These are phyloP conservation scores for Eumeta japonica DNA, from an alignment of 1,140 invertebrate genomes.

Conservation along the genomic window DNA sequence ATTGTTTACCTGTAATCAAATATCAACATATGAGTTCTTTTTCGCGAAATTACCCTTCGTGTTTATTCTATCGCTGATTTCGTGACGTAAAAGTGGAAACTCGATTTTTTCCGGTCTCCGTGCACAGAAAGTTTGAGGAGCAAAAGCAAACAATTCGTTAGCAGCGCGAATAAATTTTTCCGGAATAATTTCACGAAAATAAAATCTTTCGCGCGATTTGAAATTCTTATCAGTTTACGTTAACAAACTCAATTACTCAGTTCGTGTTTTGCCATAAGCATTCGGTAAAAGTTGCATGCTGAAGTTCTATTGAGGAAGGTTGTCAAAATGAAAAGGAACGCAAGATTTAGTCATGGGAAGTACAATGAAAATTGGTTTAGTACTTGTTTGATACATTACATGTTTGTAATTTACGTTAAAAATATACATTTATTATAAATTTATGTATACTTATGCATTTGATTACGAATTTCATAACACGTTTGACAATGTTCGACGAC, in stretches of 20 bases:
- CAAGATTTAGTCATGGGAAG: too few relatives aligned
- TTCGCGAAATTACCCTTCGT: not conserved
- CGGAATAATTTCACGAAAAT: constrained; percentile 43
- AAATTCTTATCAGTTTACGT: constrained; percentile 38
- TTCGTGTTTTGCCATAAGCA: constrained; percentile 18
- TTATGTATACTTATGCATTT: too few relatives aligned
- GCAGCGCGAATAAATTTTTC: constrained; percentile 32
- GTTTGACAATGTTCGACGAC: too few relatives aligned
- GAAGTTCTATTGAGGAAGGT: too few relatives aligned
- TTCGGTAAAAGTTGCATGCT: too few relatives aligned
- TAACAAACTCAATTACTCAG: constrained; percentile 25
- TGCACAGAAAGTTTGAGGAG: constrained; percentile 29
- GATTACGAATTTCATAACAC: too few relatives aligned
- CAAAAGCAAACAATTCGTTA: constrained; percentile 46
- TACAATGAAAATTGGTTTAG: too few relatives aligned
- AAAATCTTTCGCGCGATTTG: constrained; percentile 43
- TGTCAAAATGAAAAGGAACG: too few relatives aligned
- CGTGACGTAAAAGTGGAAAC: not conserved
- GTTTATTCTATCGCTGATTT: not conserved
- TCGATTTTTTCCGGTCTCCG: not conserved
- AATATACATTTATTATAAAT: too few relatives aligned
- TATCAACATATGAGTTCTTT: not conserved
- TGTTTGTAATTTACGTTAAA: too few relatives aligned
- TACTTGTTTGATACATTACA: too few relatives aligned
- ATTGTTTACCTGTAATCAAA: not conserved